phyloP scores from a whole-genome alignment of 2,113 vertebrate genomes.

The Aix galericulata region DNA sequence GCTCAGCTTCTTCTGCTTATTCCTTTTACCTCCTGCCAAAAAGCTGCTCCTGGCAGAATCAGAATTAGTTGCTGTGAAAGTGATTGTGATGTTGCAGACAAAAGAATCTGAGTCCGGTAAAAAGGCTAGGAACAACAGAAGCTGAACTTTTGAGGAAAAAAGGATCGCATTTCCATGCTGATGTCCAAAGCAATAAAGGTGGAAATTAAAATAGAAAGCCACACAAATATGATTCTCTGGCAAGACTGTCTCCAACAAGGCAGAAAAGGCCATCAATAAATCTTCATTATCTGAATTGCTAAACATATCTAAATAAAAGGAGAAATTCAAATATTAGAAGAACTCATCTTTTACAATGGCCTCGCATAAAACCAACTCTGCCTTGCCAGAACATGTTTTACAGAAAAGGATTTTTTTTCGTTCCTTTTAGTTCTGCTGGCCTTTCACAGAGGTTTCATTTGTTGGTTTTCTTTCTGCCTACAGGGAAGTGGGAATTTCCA shows the following conservation, averaged over 20 bases:
- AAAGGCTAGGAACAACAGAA: neutral
- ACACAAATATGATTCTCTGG: constrained; percentile 53
- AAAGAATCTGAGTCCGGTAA: constrained; percentile 21
- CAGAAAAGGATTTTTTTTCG: neutral
- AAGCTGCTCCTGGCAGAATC: constrained; percentile 24
- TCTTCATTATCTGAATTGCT: constrained; percentile 63
- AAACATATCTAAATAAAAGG: constrained; percentile 55
- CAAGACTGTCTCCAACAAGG: constrained; percentile 56
- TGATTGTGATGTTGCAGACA: constrained; percentile 17
- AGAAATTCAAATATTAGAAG: constrained; percentile 59
- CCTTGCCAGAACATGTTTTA: constrained; percentile 2
- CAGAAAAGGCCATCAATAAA: constrained; percentile 57
- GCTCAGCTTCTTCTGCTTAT: constrained; percentile 25
- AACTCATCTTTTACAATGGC: constrained; percentile 18
- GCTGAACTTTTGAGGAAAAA: constrained; percentile 39
- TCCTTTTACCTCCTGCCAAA: constrained; percentile 45
- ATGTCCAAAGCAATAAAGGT: constrained; percentile 41
- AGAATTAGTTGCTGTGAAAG: constrained; percentile 29
- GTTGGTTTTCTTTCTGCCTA: neutral
- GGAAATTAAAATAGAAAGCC: constrained; percentile 51
- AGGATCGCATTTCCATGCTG: neutral
- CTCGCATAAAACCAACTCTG: constrained; percentile 23
- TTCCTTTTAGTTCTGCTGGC: neutral
- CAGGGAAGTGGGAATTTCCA: constrained; percentile 51
- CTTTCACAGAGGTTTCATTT: constrained; percentile 39